Evolutionary conservation across 2,888 invertebrate genomes (phyloP).

Genomic region (Dermolepida albohirtum): DNA sequence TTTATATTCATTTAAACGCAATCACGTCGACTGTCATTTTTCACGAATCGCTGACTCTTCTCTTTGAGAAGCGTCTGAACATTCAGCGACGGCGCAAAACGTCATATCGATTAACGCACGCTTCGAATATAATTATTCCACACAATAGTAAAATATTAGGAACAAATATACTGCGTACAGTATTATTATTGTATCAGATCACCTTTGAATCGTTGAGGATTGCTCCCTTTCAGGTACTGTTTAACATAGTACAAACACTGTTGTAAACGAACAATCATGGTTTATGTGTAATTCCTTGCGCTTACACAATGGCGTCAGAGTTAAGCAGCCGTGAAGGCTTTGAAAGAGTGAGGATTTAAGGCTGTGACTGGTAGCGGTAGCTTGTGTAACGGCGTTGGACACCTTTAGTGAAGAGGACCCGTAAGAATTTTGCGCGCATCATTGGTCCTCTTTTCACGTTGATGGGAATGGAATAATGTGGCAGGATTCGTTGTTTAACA

Average conservation of each 20-base stretch:
- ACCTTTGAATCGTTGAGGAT: not conserved
- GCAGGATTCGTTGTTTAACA: slow-evolving; percentile 24
- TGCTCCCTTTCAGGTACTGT: slow-evolving; percentile 22
- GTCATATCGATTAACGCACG: slow-evolving; percentile 45
- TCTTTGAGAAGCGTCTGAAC: slow-evolving; percentile 7
- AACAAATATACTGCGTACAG: not conserved
- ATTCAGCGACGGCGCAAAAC: slow-evolving; percentile 19
- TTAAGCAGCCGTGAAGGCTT: slow-evolving; percentile 28
- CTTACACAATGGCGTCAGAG: slow-evolving; percentile 24
- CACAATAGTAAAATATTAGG: not conserved
- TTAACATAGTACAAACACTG: slow-evolving; percentile 4
- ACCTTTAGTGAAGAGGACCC: slow-evolving; percentile 24
- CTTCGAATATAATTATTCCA: slow-evolving; percentile 33
- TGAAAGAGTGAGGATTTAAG: slow-evolving; percentile 10
- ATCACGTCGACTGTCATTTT: slow-evolving; percentile 20
- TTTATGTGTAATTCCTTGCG: slow-evolving; percentile 4
- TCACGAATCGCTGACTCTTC: slow-evolving; percentile 19
- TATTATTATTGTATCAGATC: too few relatives aligned
- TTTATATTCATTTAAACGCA: slow-evolving; percentile 1
- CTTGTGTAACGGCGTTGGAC: not conserved
- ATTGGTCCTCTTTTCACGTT: slow-evolving; percentile 17
- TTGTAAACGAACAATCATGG: slow-evolving; percentile 6
- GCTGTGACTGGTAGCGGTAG: slow-evolving; percentile 9
- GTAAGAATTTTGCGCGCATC: slow-evolving; percentile 14
- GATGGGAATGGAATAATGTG: slow-evolving; percentile 13